phyloP scores from a whole-genome alignment of 2,797 vertebrate species.

The Eulemur rubriventer region DNA sequence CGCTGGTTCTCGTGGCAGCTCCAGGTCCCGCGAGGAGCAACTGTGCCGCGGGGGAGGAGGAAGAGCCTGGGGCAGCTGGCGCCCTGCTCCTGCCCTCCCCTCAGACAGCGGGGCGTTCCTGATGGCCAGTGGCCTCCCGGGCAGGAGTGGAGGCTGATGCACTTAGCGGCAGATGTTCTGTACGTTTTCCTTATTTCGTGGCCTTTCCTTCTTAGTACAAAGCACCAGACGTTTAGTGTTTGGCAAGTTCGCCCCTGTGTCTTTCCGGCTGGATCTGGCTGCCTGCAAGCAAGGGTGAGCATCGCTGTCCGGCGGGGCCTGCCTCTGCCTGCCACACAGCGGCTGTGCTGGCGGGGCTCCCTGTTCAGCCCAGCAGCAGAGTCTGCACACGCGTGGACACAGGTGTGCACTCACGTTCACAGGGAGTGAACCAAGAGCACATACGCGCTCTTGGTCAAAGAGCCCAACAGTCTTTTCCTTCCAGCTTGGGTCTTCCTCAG shows the following conservation, averaged over 20 bases:
- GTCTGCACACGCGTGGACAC: too few relatives aligned
- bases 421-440: too few relatives aligned
- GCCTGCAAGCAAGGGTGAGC: accelerated
- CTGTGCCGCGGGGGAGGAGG: not conserved
- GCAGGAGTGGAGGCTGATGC: not conserved
- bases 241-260: not conserved
- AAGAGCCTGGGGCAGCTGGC: too few relatives aligned
- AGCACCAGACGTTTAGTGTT: not conserved
- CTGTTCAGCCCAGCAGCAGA: not conserved
- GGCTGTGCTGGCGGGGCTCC: too few relatives aligned
- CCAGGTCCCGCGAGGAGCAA: not conserved
- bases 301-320: accelerated
- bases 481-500: not conserved
- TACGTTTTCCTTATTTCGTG: accelerated
- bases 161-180: not conserved
- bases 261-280: not conserved
- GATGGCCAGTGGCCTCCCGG: accelerated
- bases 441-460: accelerated
- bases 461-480: not conserved
- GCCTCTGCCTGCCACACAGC: not conserved
- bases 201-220: not conserved
- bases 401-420: too few relatives aligned
- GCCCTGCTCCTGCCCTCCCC: not conserved
- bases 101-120: accelerated
- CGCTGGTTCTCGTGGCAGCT: not conserved